Evolutionary conservation across 2,888 invertebrate species (phyloP), one percentile per base, ranked within the genome.

Genomic region (Conus canariensis): DNA sequence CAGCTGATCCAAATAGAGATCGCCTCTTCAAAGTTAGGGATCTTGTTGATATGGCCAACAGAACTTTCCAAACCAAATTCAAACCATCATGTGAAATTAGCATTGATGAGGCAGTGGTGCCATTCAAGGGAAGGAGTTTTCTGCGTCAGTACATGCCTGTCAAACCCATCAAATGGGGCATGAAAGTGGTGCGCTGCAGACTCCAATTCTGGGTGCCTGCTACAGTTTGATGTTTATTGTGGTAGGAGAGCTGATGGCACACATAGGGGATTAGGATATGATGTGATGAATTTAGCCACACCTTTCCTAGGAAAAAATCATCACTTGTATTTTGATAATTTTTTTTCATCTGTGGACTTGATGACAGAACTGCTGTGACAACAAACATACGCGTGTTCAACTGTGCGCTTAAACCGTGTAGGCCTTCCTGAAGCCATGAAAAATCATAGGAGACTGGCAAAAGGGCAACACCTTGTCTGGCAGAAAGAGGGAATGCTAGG

Each of bases 111-210:
- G 74, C 74, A 74, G 9, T 74, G 74, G 74, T 74, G 12, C 74
- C 25, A 74, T 74, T 74, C 25, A 74, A 74, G 74, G 3, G 74
- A 22, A 74, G 74, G n/a, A 74, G 74, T 74, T 74, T 74, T n/a
- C 19, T 74, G 74, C 74, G 74, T n/a, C 74, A 74, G n/a, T 74
- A 19, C 74, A 74, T 74, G 74, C 74, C 74, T 74, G 74, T 74
- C 22, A 74, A 74, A n/a, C 14, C 74, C 22, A n/a, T 12, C 22
- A 74, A 74, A 22, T 74, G 74, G 74, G 74, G 74, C 16, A 74
- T 74, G 22, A 74, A 74, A 74, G n/a, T 74, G 74, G 74, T 74
- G 74, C 22, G 74, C 74, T 22, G 74, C 74, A 9, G 74, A 74
- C 74, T 74, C 74, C n/a, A n/a, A 74, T 16, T 22, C 74, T 74